Percentiles rank a stretch among this genome's conserved stretches.
Evolutionary conservation across 2,797 vertebrate species (phyloP).

Genomic region (Telmatherina bonti): DNA sequence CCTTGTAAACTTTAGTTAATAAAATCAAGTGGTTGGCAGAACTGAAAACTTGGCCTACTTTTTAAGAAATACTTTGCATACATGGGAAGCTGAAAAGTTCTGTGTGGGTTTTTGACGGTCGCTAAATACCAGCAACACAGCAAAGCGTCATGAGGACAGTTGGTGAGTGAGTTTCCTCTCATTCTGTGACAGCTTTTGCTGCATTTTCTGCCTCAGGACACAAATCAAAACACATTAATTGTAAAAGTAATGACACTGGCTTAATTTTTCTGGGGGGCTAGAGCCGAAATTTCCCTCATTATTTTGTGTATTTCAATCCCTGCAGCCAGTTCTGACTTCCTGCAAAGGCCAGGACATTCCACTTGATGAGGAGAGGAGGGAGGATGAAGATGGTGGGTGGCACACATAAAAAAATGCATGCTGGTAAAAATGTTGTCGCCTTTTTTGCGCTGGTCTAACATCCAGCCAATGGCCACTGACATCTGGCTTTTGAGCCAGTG

Average conservation of each 20-base stretch:
- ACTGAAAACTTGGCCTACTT: constrained; percentile 30
- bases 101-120: constrained; percentile 35
- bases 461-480: background rate
- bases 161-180: constrained; percentile 47
- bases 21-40: constrained; percentile 41
- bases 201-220: constrained; percentile 57
- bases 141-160: constrained; percentile 51
- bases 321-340: constrained; percentile 38
- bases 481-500: background rate
- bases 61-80: constrained; percentile 37
- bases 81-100: constrained; percentile 21
- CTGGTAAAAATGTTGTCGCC: background rate
- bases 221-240: constrained; percentile 71
- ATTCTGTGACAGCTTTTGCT: constrained; percentile 37
- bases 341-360: constrained; percentile 14
- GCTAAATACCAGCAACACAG: constrained; percentile 48
- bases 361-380: background rate
- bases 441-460: background rate
- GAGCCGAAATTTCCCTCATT: constrained; percentile 58
- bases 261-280: constrained; percentile 61
- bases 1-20: constrained; percentile 63
- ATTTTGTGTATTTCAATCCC: constrained; percentile 59
- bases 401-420: background rate
- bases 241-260: constrained; percentile 62
- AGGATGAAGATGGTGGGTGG: background rate